phyloP scores from a whole-genome alignment of 2,113 vertebrate species.

The Plotosus lineatus region DNA sequence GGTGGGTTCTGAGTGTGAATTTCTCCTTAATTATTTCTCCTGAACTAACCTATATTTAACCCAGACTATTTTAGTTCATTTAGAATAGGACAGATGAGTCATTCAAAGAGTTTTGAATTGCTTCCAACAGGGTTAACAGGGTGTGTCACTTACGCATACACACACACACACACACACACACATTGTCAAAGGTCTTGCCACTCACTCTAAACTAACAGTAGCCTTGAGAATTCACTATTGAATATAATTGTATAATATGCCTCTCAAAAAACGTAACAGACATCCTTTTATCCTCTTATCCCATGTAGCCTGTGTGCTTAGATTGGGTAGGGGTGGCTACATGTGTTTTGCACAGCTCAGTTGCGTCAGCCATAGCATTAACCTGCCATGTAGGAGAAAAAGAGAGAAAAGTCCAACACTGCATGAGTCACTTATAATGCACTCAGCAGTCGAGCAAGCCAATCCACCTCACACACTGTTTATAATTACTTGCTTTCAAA shows the following conservation, averaged over 20 bases:
- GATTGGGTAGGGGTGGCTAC: background rate
- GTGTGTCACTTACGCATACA: slow-evolving; percentile 32
- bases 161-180: slow-evolving; percentile 30
- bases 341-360: slow-evolving; percentile 18
- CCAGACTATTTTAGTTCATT: slow-evolving; percentile 69
- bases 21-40: slow-evolving; percentile 68
- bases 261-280: background rate
- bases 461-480: slow-evolving; percentile 26
- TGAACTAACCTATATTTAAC: slow-evolving; percentile 70
- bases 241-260: too few relatives aligned
- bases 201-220: slow-evolving; percentile 6
- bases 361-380: slow-evolving; percentile 38
- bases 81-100: slow-evolving; percentile 49
- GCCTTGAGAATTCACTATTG: slow-evolving; percentile 2
- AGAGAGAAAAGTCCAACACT: slow-evolving; percentile 6
- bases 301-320: background rate
- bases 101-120: slow-evolving; percentile 38
- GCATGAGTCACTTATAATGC: slow-evolving; percentile 34
- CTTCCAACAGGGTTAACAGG: slow-evolving; percentile 41
- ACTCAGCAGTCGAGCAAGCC: slow-evolving; percentile 25
- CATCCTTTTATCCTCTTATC: background rate
- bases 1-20: slow-evolving; percentile 62
- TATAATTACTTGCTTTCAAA: background rate
- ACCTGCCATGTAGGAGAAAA: slow-evolving; percentile 2
- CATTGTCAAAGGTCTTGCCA: slow-evolving; percentile 8